Percentiles rank a stretch among this genome's conserved stretches.
Conservation (phyloP, 2,113 vertebrate species). For the Nesoenas mayeri region DNA sequence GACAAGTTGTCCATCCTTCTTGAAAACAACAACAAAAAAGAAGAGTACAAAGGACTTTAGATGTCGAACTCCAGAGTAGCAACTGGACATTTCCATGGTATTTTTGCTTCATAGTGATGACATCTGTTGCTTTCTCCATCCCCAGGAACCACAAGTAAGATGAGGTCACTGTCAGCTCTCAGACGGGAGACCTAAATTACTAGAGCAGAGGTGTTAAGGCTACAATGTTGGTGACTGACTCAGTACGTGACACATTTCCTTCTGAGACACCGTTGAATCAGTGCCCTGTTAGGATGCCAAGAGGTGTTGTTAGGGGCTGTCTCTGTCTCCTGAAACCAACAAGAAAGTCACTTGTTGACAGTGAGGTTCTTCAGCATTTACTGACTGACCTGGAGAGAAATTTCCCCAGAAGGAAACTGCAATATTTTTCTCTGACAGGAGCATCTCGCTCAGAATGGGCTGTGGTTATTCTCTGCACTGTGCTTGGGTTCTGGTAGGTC, state of each 20-base stretch:
- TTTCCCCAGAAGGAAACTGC: not conserved
- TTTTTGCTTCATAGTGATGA: not conserved
- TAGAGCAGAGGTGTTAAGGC: not conserved
- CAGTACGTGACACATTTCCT: constrained; percentile 20
- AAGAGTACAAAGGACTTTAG: not conserved
- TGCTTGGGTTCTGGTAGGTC: not conserved
- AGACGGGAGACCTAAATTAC: not conserved
- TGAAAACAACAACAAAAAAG: not conserved
- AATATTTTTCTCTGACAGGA: not conserved
- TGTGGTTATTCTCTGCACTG: not conserved
- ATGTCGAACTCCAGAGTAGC: not conserved
- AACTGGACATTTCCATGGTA: not conserved
- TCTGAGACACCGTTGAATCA: not conserved
- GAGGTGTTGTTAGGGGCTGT: not conserved
- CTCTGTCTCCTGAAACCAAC: not conserved
- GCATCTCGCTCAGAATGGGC: not conserved
- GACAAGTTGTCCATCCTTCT: not conserved
- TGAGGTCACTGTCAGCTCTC: not conserved
- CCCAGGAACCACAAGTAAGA: not conserved
- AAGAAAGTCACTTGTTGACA: not conserved
- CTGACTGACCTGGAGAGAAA: not conserved
- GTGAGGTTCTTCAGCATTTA: not conserved
- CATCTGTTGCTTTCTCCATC: not conserved
- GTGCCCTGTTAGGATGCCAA: not conserved
- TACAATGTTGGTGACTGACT: constrained; percentile 29